Conservation (phyloP, 2,113 vertebrate genomes). For the Oceanites oceanicus region DNA sequence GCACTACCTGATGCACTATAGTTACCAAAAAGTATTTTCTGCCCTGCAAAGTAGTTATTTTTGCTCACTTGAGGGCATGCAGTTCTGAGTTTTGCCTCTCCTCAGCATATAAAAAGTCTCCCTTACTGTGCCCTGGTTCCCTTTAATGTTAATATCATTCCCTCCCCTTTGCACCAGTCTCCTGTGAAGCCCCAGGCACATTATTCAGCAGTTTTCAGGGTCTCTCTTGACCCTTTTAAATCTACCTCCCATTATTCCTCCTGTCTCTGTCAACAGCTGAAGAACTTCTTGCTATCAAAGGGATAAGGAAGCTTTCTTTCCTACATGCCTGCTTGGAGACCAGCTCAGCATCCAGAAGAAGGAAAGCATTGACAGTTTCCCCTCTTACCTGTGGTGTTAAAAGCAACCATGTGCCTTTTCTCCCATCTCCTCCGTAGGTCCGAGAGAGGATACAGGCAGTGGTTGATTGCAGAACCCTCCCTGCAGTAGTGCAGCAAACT, state of each 20-base stretch:
- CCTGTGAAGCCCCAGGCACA: neutral
- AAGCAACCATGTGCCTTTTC: neutral
- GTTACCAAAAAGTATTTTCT: neutral
- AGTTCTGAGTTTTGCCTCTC: neutral
- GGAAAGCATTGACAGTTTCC: neutral
- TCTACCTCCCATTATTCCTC: neutral
- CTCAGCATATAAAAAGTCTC: neutral
- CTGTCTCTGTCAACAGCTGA: neutral
- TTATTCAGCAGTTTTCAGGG: neutral
- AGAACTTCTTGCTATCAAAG: neutral
- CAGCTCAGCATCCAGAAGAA: neutral
- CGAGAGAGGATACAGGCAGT: neutral
- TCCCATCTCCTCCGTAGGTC: neutral
- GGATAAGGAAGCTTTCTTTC: neutral
- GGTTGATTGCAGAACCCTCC: neutral
- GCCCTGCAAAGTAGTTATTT: neutral
- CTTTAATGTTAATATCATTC: neutral
- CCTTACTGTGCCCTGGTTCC: neutral
- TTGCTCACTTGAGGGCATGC: neutral
- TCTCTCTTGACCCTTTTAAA: neutral
- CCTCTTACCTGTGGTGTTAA: neutral
- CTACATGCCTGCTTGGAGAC: neutral
- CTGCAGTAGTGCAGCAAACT: neutral
- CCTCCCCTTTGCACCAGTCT: neutral
- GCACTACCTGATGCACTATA: neutral